Percentiles rank a stretch among this genome's conserved stretches.
phyloP scores from a whole-genome alignment of 2,797 vertebrate genomes.

The Macroramphosus scolopax region DNA sequence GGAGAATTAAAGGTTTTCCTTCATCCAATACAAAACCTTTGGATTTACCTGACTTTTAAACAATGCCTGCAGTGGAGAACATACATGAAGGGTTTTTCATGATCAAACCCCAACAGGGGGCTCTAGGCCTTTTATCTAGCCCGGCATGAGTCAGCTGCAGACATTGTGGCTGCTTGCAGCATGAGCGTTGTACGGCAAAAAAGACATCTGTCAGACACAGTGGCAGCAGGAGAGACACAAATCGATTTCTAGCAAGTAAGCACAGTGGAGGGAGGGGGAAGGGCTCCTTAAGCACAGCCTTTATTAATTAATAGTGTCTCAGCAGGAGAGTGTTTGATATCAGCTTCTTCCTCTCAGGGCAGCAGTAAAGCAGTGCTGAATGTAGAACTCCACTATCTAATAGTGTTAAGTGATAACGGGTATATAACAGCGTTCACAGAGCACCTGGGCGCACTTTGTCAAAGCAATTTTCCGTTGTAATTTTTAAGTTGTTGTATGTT shows the following conservation, averaged over 20 bases:
- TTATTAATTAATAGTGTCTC: slow-evolving; percentile 79
- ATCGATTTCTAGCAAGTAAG: slow-evolving; percentile 75
- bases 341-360: slow-evolving; percentile 32
- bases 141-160: slow-evolving; percentile 45
- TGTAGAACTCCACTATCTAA: slow-evolving; percentile 47
- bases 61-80: slow-evolving; percentile 27
- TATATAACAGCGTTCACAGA: background rate
- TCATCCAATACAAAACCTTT: slow-evolving; percentile 22
- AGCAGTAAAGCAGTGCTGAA: slow-evolving; percentile 54
- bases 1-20: slow-evolving; percentile 9
- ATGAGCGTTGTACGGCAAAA: slow-evolving; percentile 45
- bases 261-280: slow-evolving; percentile 63
- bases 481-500: slow-evolving; percentile 16
- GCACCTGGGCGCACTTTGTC: slow-evolving; percentile 16
- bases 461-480: slow-evolving; percentile 32
- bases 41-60: slow-evolving; percentile 37
- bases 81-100: slow-evolving; percentile 42
- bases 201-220: slow-evolving; percentile 66
- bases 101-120: slow-evolving; percentile 36
- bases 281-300: slow-evolving; percentile 55
- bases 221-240: slow-evolving; percentile 63
- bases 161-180: slow-evolving; percentile 55
- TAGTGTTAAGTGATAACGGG: slow-evolving; percentile 42
- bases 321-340: slow-evolving; percentile 62
- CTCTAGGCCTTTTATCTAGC: slow-evolving; percentile 50